Base-by-base conservation (phyloP, 2,113 vertebrate genomes). In the Scophthalmus maximus region DNA sequence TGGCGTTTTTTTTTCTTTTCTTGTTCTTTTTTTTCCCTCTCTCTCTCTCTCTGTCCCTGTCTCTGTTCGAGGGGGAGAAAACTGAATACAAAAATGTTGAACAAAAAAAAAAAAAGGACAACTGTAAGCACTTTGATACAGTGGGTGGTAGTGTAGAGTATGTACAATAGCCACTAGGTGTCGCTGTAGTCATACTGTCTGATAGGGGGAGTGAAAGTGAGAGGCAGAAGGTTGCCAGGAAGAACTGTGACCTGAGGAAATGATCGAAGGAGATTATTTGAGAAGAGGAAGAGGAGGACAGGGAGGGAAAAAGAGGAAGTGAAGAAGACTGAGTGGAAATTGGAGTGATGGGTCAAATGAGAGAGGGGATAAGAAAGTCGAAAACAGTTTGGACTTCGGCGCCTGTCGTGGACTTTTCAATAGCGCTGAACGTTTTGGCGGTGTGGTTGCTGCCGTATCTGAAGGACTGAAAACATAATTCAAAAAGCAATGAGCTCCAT, bases 51-150 rank as follows among this genome's bases (percentile, higher is more conserved):
- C 69, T 79, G 78, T 76, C 75, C 73, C 78, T 61, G 67, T 82
- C 64, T 83, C 75, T 47, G 57, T 74, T 69, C 55, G n/a, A n/a
- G 42, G 53, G 62, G 50, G 64, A 63, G 70, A 17, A 61, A 72
- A 63, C 27, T 23, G 40, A 65, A 65, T 61, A 56, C 40, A 81
- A 79, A 62, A 32, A 64, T 20, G 30, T 60, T 68, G 29, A 46
- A 71, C 42, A 53, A 46, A 69, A 69, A 71, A 46, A 53, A 46
- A 69, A 69, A 59, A 34, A 64, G 55, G 59, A 76, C 78, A 78
- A 90, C 79, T 86, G 47, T 72, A 89, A 91, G 87, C 90, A 92
- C 91, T 91, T 92, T 92, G 80, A 87, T 73, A 30, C 26, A n/a
- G 26, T 53, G 74, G 68, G 63, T 58, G 50, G 56, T 57, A 56